Evolutionary conservation across 2,888 invertebrate genomes (phyloP), one percentile per base, ranked within the genome.

Genomic region (Andrena marginata): DNA sequence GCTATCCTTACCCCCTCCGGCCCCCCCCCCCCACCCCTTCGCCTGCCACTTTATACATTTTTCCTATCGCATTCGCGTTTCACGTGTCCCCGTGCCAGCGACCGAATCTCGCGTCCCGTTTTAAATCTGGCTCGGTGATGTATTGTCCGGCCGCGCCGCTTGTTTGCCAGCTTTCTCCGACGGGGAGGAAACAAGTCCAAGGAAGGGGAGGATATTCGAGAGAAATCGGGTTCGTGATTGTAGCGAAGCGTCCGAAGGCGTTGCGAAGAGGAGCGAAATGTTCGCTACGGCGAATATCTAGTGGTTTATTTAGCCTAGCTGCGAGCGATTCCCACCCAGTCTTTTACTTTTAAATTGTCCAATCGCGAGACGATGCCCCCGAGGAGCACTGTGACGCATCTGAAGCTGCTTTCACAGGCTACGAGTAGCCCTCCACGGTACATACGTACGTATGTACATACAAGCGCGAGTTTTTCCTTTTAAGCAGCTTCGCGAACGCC

Each of bases 31-130:
- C 51, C 62, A 56, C 51, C 59, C 60, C 48, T 48, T 42, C 48
- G 63, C 26, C 68, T 54, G 73, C 62, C 80, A 70, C 77, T 87
- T 89, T 84, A 85, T 89, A 87, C 87, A 89, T 89, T 87, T 89
- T 90, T 89, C 87, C 86, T 86, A 86, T 88, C 89, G 77, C 85
- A 78, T 80, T 81, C 88, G 82, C 78, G 64, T 86, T 82, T 74
- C 86, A 65, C 85, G 79, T 82, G 84, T 81, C 64, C 83, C 78
- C 74, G 80, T 76, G 48, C 80, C 78, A 76, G 79, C 77, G 70
- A 88, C 77, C 83, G 72, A 83, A 80, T 87, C 81, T 82, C 84
- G 77, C 79, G 75, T 84, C 69, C 67, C 78, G 60, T 73, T 85
- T 88, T 80, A 86, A 88, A 88, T 88, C 88, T 81, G 80, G 71